These are phyloP conservation scores for Petrophora chlorosata DNA, from an alignment of 2,888 invertebrate genomes.

Conservation along the genomic window DNA sequence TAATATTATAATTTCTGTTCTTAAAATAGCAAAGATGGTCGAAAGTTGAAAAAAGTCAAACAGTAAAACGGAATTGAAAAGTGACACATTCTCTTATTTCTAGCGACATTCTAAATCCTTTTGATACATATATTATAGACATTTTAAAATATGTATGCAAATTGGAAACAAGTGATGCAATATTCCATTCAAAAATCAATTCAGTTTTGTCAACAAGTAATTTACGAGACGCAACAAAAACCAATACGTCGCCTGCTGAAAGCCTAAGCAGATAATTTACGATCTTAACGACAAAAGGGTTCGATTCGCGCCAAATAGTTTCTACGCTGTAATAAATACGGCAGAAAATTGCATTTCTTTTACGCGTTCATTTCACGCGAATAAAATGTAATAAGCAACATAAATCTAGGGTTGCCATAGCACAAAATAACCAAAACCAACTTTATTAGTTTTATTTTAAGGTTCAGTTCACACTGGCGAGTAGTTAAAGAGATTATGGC, in stretches of 20 bases:
- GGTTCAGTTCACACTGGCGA: conserved; percentile 45
- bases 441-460: conserved; percentile 36
- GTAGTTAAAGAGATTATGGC: conserved; percentile 57
- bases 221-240: conserved; percentile 58
- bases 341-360: conserved; percentile 66
- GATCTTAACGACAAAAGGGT: conserved; percentile 68
- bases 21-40: no score
- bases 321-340: conserved; percentile 59
- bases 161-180: conserved; percentile 5
- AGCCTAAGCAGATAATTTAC: conserved; percentile 77
- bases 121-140: neutral
- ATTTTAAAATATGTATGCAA: no score
- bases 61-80: no score
- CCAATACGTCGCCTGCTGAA: conserved; percentile 74
- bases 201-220: conserved; percentile 61
- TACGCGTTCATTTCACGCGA: conserved; percentile 73
- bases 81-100: no score
- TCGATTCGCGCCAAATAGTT: conserved; percentile 54
- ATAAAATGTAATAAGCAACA: conserved; percentile 79
- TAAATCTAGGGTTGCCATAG: conserved; percentile 66
- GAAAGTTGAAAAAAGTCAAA: no score
- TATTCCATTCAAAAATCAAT: conserved; percentile 20
- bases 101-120: no score
- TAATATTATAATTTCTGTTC: no score
- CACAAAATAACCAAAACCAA: conserved; percentile 16